A percentile compares a stretch with the other conserved stretches of the same genome.
These are phyloP conservation scores for Leptinotarsa tumamoca DNA, from an alignment of 2,888 invertebrate genomes.

Conservation along the genomic window DNA sequence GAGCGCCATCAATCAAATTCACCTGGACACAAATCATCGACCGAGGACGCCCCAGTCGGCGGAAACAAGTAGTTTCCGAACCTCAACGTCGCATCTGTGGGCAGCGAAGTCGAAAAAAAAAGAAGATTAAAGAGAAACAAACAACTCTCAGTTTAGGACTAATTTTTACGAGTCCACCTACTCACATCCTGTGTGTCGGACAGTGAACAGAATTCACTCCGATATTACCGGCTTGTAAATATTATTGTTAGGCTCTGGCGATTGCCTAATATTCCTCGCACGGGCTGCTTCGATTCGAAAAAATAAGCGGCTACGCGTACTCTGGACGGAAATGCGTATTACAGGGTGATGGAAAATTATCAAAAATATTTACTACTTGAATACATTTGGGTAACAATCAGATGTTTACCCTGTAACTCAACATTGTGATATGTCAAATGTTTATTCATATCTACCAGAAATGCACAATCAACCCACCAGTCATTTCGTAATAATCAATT, in stretches of 20 bases:
- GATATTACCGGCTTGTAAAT: constrained; percentile 33
- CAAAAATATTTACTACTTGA: neutral
- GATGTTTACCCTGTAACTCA: no score
- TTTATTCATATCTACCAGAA: no score
- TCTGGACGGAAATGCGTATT: neutral
- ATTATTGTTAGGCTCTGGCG: constrained; percentile 30
- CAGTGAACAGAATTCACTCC: constrained; percentile 39
- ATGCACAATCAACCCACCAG: no score
- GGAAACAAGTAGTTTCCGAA: neutral
- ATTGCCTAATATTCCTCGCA: constrained; percentile 22
- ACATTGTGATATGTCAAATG: no score
- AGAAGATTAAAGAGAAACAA: constrained; percentile 37
- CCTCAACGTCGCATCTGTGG: neutral
- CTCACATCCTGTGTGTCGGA: constrained; percentile 57
- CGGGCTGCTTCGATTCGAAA: constrained; percentile 15
- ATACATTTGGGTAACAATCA: no score
- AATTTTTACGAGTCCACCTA: constrained; percentile 59
- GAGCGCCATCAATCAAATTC: neutral
- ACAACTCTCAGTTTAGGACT: constrained; percentile 51
- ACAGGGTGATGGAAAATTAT: constrained; percentile 4
- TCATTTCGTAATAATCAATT: no score
- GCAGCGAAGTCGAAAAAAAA: constrained; percentile 17
- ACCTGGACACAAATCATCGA: neutral
- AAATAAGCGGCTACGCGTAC: constrained; percentile 1
- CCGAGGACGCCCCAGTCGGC: neutral